Base-by-base conservation (phyloP, 2,888 invertebrate species). In the Cantharis rufa region DNA sequence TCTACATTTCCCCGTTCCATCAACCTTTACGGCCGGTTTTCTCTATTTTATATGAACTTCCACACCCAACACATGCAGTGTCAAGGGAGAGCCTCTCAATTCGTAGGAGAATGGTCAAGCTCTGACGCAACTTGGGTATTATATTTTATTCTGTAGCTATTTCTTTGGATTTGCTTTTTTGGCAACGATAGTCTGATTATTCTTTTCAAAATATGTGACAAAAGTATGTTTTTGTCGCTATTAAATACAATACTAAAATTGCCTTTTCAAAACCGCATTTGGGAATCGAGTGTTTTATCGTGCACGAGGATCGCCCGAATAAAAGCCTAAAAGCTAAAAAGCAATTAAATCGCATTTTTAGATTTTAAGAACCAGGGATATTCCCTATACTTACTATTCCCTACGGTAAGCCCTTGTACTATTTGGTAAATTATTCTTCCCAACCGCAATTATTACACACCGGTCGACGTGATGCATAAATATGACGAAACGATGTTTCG, bases 1-100 rank as follows among this genome's bases (percentile, higher is more conserved):
- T 78, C 79, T 77, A 77, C 79, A 74, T 81, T 80, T 76, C 69
- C 77, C 69, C 78, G 72, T 74, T 66, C 70, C 69, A 72, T 72
- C 75, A 72, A 71, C 75, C 77, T 68, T 70, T 16, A 76, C 68
- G 64, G 69, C 76, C 73, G 15, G 24, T 73, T 75, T 75, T 72
- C 78, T 77, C 74, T 77, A 70, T 70, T 70, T 66, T 66, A 77
- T 77, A 77, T 77, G 71, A 77, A 77, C 71, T 70, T 71, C 70
- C 70, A 70, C 77, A 70, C 77, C 69, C 78, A 69, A 78, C 75
- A 75, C 71, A 71, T 72, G 75, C 72, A 75, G 75, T 75, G 75
- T 78, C 78, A 72, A 62, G 74, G 78, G 75, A 75, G 76, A 70
- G 66, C 70, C 70, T 76, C 73, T 76, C 73, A 76, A 76, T 76